These are phyloP conservation scores for Caenorhabditis remanei DNA, from an alignment of 1,140 invertebrate genomes.

Conservation along the genomic window DNA sequence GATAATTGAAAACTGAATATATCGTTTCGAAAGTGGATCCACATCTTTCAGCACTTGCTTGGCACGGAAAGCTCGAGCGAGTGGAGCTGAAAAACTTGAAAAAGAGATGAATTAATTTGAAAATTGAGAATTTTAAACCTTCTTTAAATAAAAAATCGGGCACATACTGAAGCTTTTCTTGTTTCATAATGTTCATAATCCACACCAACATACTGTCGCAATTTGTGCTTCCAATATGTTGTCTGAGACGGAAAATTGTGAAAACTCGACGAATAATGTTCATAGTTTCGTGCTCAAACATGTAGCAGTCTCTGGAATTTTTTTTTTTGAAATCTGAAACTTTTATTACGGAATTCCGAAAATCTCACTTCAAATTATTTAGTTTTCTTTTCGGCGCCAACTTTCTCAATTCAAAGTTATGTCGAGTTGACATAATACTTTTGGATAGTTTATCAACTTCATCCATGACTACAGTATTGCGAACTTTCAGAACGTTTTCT, in stretches of 20 bases:
- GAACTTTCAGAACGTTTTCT: background rate
- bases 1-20: background rate
- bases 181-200: background rate
- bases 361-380: background rate
- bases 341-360: background rate
- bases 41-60: background rate
- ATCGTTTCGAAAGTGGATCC: background rate
- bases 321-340: background rate
- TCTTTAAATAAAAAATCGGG: slow-evolving; percentile 11
- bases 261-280: background rate
- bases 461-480: background rate
- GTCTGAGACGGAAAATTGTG: background rate
- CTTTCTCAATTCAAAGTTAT: background rate
- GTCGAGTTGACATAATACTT: slow-evolving; percentile 3
- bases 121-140: background rate
- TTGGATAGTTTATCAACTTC: slow-evolving; percentile 20
- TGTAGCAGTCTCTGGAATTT: background rate
- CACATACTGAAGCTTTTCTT: background rate
- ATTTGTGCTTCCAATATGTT: background rate
- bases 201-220: background rate
- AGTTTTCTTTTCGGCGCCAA: background rate
- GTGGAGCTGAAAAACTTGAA: background rate
- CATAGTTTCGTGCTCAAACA: background rate
- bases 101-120: background rate
- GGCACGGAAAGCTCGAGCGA: slow-evolving; percentile 2